Evolutionary conservation across 1,140 invertebrate species (phyloP).

Genomic region (Drosophila gunungcola): DNA sequence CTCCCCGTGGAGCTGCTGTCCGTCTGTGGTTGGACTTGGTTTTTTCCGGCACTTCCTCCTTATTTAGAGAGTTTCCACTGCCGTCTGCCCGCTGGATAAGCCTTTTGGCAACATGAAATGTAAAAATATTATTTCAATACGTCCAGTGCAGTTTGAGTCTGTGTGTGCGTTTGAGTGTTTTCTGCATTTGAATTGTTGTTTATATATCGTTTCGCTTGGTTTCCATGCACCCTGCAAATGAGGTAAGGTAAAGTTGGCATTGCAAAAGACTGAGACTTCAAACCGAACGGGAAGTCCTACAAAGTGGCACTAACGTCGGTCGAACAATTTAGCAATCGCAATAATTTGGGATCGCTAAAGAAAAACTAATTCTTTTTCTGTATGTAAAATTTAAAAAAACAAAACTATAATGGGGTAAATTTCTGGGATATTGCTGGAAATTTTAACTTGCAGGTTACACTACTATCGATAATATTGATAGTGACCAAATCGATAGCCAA

Average conservation of each 20-base stretch:
- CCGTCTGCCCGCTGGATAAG: slow-evolving; percentile 19
- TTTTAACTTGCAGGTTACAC: too few relatives aligned
- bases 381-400: too few relatives aligned
- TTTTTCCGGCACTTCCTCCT: not conserved
- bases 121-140: slow-evolving; percentile 67
- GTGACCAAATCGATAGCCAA: too few relatives aligned
- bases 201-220: slow-evolving; percentile 41
- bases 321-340: too few relatives aligned
- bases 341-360: too few relatives aligned
- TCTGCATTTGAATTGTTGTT: slow-evolving; percentile 49
- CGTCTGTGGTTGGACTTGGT: slow-evolving; percentile 11
- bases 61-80: slow-evolving; percentile 17
- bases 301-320: too few relatives aligned
- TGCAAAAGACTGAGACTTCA: too few relatives aligned
- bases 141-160: slow-evolving; percentile 6
- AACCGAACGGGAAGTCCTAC: not conserved
- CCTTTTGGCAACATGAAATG: slow-evolving; percentile 48
- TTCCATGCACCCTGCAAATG: slow-evolving; percentile 1
- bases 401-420: too few relatives aligned
- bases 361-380: too few relatives aligned
- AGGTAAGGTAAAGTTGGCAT: not conserved
- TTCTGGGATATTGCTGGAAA: too few relatives aligned
- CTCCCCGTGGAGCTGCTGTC: slow-evolving; percentile 5
- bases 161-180: slow-evolving; percentile 13
- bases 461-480: too few relatives aligned